phyloP scores from a whole-genome alignment of 2,888 invertebrate genomes.

The Mythimna ferrago region DNA sequence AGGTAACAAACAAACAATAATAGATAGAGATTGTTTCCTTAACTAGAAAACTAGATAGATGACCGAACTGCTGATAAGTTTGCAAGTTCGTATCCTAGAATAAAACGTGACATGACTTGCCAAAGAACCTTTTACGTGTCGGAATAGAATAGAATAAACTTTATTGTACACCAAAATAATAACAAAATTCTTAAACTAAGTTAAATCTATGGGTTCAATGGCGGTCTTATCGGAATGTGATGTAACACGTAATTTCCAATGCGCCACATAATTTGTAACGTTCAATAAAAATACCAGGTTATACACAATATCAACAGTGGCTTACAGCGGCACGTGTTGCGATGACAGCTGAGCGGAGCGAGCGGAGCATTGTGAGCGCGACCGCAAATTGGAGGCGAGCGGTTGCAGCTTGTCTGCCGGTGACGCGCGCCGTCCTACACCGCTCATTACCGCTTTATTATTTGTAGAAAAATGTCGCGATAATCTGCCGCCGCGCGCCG shows the following conservation, averaged over 20 bases:
- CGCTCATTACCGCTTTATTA: conserved; percentile 63
- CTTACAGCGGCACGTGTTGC: conserved; percentile 45
- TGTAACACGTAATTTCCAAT: conserved; percentile 14
- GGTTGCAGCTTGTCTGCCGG: conserved; percentile 42
- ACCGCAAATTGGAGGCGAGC: conserved; percentile 66
- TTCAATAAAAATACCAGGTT: conserved; percentile 48
- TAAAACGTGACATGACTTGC: neutral
- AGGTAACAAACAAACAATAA: neutral
- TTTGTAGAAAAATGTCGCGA: conserved; percentile 55
- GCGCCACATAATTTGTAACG: conserved; percentile 19
- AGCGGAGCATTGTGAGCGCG: conserved; percentile 58
- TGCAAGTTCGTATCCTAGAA: neutral
- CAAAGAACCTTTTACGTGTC: neutral
- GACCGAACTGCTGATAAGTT: neutral
- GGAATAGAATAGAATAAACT: neutral
- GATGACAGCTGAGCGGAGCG: conserved; percentile 58
- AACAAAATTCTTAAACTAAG: no score
- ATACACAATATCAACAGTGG: conserved; percentile 30
- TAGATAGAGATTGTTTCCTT: neutral
- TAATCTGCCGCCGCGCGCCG: conserved; percentile 31
- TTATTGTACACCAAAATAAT: no score
- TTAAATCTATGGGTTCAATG: no score
- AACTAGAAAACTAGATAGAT: neutral
- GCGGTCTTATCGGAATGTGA: neutral
- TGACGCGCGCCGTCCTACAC: conserved; percentile 47